phyloP scores from a whole-genome alignment of 1,140 invertebrate genomes.

The Penaeus chinensis region DNA sequence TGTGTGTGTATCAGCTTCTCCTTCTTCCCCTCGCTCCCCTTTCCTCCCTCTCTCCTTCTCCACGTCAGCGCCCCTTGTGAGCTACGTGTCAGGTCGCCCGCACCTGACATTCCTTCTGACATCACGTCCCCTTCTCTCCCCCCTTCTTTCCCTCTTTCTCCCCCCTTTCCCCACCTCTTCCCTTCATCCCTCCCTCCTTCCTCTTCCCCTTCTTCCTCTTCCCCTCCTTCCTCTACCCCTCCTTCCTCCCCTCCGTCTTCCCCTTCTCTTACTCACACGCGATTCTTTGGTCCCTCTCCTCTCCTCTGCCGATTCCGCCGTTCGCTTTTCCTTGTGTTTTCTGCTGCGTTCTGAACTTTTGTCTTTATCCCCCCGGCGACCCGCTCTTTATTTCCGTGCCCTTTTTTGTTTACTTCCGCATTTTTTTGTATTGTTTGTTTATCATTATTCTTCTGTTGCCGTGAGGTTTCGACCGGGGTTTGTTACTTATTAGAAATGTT shows the following conservation, averaged over 20 bases:
- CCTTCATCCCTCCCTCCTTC: neutral
- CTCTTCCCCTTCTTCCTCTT: neutral
- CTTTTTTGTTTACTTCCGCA: neutral
- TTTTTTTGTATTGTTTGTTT: too few species aligned
- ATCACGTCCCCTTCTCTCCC: neutral
- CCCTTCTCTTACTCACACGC: neutral
- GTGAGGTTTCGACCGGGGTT: too few species aligned
- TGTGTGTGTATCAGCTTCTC: neutral
- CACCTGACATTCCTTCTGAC: neutral
- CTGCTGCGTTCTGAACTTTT: neutral
- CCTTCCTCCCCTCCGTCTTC: neutral
- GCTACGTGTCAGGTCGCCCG: neutral
- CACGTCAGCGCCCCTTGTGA: neutral
- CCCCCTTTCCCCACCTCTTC: neutral
- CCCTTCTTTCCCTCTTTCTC: neutral
- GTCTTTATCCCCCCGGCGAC: neutral
- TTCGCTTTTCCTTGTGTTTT: neutral
- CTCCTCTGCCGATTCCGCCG: too few species aligned
- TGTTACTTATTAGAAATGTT: too few species aligned
- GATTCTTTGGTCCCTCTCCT: neutral
- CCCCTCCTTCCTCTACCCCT: neutral
- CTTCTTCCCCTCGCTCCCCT: neutral
- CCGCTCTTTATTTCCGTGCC: neutral
- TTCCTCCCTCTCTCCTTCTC: slow-evolving; percentile 11
- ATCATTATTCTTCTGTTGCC: too few species aligned